Percentiles rank a stretch among this genome's conserved stretches.
phyloP scores from a whole-genome alignment of 2,888 invertebrate species.

The Apeira syringaria region DNA sequence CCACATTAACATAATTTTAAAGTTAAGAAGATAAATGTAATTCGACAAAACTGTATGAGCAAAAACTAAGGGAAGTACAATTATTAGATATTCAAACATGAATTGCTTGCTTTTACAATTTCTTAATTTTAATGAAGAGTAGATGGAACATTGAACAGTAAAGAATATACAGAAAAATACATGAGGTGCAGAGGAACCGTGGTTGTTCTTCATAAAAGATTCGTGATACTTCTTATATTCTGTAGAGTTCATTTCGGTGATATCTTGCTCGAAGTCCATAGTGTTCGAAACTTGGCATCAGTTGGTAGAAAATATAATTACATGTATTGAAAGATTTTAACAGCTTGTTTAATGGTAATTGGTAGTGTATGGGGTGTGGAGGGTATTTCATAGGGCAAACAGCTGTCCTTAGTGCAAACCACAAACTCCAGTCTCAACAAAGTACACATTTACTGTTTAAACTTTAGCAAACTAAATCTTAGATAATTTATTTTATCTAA shows the following conservation, averaged over 20 bases:
- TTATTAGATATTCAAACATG: slow-evolving; percentile 79
- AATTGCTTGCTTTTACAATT: slow-evolving; percentile 45
- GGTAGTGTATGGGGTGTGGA: no score
- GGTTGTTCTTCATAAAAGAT: slow-evolving; percentile 79
- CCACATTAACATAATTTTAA: slow-evolving; percentile 44
- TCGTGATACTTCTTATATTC: slow-evolving; percentile 78
- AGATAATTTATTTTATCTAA: no score
- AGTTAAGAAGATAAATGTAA: slow-evolving; percentile 56
- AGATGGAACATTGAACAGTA: slow-evolving; percentile 61
- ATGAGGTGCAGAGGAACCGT: slow-evolving; percentile 79
- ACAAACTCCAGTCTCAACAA: no score
- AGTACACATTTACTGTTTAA: no score
- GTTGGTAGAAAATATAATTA: no score
- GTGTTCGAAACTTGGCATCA: no score
- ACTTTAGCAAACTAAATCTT: no score
- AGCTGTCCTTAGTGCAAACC: no score
- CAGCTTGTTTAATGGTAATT: no score
- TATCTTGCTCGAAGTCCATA: slow-evolving; percentile 18
- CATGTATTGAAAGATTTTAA: no score
- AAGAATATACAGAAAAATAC: slow-evolving; percentile 70
- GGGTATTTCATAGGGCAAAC: no score
- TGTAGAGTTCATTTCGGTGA: slow-evolving; percentile 47
- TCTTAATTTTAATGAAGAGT: slow-evolving; percentile 44
- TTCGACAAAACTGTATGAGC: slow-evolving; percentile 80
- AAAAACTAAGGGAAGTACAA: slow-evolving; percentile 81